Conservation (phyloP, 2,888 invertebrate species). For the Philaethria dido region DNA sequence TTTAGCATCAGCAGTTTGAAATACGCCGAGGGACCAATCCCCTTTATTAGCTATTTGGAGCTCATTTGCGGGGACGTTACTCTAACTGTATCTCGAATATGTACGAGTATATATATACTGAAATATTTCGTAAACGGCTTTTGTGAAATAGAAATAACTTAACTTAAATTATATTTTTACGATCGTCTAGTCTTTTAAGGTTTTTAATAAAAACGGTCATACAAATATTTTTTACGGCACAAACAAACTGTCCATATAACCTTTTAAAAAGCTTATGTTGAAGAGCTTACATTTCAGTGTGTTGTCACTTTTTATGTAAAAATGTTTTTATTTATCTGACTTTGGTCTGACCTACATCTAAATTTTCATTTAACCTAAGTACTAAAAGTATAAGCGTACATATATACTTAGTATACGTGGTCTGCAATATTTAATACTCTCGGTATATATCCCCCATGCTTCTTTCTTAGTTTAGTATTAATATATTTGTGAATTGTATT, state of each 20-base stretch:
- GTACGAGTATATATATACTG: slow-evolving; percentile 11
- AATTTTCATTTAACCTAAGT: not conserved
- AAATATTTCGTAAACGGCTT: slow-evolving; percentile 14
- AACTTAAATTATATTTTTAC: not conserved
- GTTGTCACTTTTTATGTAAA: not conserved
- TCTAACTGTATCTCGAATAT: slow-evolving; percentile 31
- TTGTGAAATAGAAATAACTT: slow-evolving; percentile 3
- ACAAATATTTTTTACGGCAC: not conserved
- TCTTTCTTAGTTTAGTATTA: not conserved
- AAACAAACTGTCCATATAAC: not conserved
- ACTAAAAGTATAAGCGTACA: not conserved
- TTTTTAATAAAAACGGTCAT: slow-evolving; percentile 1
- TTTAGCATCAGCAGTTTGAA: slow-evolving; percentile 51
- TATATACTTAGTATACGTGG: not conserved
- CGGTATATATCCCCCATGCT: not conserved
- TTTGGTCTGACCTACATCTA: slow-evolving; percentile 7
- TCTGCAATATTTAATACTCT: not conserved
- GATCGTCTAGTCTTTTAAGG: not conserved
- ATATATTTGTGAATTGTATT: not conserved
- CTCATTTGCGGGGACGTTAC: slow-evolving; percentile 45
- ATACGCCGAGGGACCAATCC: slow-evolving; percentile 46
- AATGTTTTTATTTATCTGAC: not conserved
- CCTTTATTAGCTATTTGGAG: slow-evolving; percentile 58
- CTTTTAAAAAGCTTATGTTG: slow-evolving; percentile 6
- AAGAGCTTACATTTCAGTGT: slow-evolving; percentile 5